Evolutionary conservation across 2,113 vertebrate species (phyloP).

Genomic region (Brachypodius melanocephalos): DNA sequence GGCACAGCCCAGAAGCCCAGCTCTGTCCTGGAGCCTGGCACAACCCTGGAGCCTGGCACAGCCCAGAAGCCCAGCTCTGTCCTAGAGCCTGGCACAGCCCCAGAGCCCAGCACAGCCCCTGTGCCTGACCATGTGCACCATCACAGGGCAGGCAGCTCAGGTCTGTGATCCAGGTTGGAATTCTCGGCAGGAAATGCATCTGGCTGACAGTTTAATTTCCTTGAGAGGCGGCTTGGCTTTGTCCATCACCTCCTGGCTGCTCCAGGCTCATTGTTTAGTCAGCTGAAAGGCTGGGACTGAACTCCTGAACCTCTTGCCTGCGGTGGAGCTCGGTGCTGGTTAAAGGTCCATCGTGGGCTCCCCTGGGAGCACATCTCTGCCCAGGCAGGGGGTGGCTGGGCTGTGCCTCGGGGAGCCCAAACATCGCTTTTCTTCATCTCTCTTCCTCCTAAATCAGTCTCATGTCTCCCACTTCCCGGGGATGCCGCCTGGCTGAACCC

Average conservation of each 20-base stretch:
- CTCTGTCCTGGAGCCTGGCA: no score
- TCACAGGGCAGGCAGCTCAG: not conserved
- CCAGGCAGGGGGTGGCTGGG: not conserved
- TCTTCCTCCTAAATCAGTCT: not conserved
- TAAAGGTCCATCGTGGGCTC: accelerated
- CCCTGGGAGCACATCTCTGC: not conserved
- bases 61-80: accelerated
- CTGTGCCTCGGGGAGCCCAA: accelerated
- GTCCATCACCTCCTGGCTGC: slow-evolving; percentile 9
- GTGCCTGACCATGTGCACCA: accelerated
- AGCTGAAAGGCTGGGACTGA: slow-evolving; percentile 7
- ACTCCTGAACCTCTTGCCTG: not conserved
- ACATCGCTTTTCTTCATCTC: not conserved
- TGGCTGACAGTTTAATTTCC: not conserved
- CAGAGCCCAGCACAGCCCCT: not conserved
- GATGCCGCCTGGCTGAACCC: not conserved
- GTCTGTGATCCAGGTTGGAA: not conserved
- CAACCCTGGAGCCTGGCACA: accelerated
- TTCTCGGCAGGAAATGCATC: not conserved
- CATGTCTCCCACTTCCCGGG: not conserved
- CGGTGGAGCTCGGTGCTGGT: not conserved
- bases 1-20: accelerated
- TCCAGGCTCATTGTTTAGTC: not conserved
- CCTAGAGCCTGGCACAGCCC: accelerated
- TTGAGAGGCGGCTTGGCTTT: not conserved